Conservation (phyloP, 2,113 vertebrate species). For the Hystrix cristata region DNA sequence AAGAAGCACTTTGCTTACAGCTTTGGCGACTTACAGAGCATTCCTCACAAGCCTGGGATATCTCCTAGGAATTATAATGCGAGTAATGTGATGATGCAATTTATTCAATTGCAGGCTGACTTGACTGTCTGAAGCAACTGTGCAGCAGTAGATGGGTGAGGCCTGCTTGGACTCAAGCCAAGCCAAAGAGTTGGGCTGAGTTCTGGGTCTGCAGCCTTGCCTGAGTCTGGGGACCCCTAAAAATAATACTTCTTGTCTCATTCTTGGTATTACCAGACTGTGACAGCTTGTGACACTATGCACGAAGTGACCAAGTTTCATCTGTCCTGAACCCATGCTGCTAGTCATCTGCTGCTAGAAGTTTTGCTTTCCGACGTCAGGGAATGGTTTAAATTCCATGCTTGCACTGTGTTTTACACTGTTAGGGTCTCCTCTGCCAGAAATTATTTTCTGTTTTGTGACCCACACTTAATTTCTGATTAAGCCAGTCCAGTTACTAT, state of each 20-base stretch:
- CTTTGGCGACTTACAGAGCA: constrained; percentile 43
- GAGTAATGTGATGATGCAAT: constrained; percentile 25
- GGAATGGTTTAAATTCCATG: neutral
- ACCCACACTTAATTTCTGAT: neutral
- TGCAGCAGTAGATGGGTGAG: neutral
- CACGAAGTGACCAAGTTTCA: neutral
- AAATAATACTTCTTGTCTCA: constrained; percentile 15
- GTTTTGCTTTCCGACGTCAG: neutral
- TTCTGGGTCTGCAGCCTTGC: neutral
- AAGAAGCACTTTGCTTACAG: neutral
- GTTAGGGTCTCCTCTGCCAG: neutral
- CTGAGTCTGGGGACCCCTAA: neutral
- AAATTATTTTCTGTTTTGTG: neutral
- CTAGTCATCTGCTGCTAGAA: constrained; percentile 17
- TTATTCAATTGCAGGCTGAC: neutral
- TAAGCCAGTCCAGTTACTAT: neutral
- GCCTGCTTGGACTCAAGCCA: neutral
- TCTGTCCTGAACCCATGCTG: neutral
- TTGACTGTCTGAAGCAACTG: constrained; percentile 6
- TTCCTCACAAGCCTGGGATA: neutral
- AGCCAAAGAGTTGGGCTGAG: neutral
- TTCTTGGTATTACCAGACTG: neutral
- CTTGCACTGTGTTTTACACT: neutral
- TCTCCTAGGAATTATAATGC: neutral
- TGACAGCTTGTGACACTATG: neutral